A percentile compares a stretch with the other conserved stretches of the same genome.
Evolutionary conservation across 2,888 invertebrate genomes (phyloP).

Genomic region (Standfussiana lucernea): DNA sequence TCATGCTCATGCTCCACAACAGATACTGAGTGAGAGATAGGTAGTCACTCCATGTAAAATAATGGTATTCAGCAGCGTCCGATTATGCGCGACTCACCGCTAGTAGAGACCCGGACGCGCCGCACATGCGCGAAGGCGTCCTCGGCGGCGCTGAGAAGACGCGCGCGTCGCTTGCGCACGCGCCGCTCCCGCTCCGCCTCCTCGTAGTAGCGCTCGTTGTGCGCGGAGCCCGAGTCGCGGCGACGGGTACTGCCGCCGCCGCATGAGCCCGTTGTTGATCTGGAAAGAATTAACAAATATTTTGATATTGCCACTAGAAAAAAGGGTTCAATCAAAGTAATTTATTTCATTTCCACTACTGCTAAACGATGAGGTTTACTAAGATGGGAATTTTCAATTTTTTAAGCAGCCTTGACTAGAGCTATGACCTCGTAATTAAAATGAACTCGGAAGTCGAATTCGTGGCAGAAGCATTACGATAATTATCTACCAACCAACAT

Average conservation of each 20-base stretch:
- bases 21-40: too few relatives aligned
- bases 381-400: not conserved
- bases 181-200: conserved; percentile 98
- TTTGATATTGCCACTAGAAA: not conserved
- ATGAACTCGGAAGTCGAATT: conserved; percentile 36
- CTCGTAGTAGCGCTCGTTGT: conserved; percentile 99
- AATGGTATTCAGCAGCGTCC: not conserved
- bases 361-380: not conserved
- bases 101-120: conserved; percentile 91
- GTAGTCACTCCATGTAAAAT: not conserved
- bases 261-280: conserved; percentile 81
- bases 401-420: not conserved
- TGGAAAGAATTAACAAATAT: conserved; percentile 44
- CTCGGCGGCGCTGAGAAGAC: conserved; percentile 98
- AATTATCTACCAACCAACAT: conserved; percentile 40
- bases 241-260: conserved; percentile 93
- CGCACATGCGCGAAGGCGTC: conserved; percentile 99
- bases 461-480: conserved; percentile 47
- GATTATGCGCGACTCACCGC: conserved; percentile 76
- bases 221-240: conserved; percentile 96
- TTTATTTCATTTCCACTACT: not conserved
- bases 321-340: not conserved
- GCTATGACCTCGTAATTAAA: conserved; percentile 19
- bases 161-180: conserved; percentile 96
- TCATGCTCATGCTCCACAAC: too few relatives aligned